Evolutionary conservation across 2,888 invertebrate genomes (phyloP).

Genomic region (Coenonympha glycerion): DNA sequence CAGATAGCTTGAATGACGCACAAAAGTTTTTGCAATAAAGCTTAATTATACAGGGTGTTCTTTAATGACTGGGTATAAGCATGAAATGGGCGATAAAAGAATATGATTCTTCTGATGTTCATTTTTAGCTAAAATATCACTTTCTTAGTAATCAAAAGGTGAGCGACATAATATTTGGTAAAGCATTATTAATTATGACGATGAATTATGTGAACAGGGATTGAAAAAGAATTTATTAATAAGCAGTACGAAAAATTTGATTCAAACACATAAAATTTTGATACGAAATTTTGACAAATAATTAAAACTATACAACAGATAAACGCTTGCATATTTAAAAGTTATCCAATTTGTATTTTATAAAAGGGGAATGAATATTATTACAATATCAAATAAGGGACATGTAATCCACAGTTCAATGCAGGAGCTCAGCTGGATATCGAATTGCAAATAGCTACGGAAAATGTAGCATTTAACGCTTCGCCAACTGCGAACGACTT

Average conservation of each 20-base stretch:
- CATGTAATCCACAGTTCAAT: constrained; percentile 61
- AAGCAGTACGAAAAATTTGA: too few relatives aligned
- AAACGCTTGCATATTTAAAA: constrained; percentile 22
- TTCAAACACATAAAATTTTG: too few relatives aligned
- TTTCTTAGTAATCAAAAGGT: too few relatives aligned
- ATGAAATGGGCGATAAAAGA: too few relatives aligned
- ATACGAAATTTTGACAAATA: constrained; percentile 1
- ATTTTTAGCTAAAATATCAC: too few relatives aligned
- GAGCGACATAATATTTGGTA: too few relatives aligned
- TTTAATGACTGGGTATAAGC: too few relatives aligned
- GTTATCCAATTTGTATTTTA: constrained; percentile 47
- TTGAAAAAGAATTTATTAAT: too few relatives aligned
- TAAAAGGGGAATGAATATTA: constrained; percentile 57
- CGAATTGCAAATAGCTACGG: constrained; percentile 70
- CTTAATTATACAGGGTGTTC: too few relatives aligned
- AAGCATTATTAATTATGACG: too few relatives aligned
- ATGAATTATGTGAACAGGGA: too few relatives aligned
- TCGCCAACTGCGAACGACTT: constrained; percentile 65
- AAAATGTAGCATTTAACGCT: constrained; percentile 72
- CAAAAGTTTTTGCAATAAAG: constrained; percentile 1
- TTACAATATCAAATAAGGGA: constrained; percentile 56
- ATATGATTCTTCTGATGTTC: too few relatives aligned
- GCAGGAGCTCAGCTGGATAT: constrained; percentile 66
- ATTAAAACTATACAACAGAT: background rate
- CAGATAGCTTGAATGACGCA: constrained; percentile 3